Evolutionary conservation across 2,888 invertebrate genomes (phyloP), one percentile per base, ranked within the genome.

Genomic region (Aspidiotus destructor): DNA sequence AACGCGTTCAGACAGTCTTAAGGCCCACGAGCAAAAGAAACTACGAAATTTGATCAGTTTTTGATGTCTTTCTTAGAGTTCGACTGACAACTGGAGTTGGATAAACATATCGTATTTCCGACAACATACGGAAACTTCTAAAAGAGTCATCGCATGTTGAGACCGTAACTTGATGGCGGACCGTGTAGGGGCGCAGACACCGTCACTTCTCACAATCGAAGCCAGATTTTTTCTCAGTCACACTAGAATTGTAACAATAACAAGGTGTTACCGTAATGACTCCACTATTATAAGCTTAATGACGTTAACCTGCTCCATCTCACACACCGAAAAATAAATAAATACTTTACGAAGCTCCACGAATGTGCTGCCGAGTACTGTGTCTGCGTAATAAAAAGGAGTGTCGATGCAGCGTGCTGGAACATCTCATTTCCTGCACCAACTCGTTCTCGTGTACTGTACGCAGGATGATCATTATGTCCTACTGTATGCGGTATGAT

Each of bases 361-460:
- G 28, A 28, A 28, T 28, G 28, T 28, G 5, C 28, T 28, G 28
- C 28, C 28, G 28, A 28, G 11, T 48, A 11, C 3, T 48, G n/a
- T n/a, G 48, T 48, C 48, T 48, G n/a, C 48, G 48, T 48, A 62
- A 62, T 62, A 62, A 62, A 62, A 48, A 52, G 53, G 42, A 62
- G 62, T 44, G 53, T 53, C 62, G 52, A 40, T 40, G 62, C 62
- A 62, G 41, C 62, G 53, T 62, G 53, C 44, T 62, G 62, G 62
- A 62, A 62, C 62, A 62, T 11, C 62, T 62, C 62, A 62, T 62
- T 62, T 62, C 62, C 62, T 62, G 62, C 28, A 62, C 52, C 48
- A 62, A 62, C 62, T 62, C 62, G 62, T 62, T 52, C 53, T 62
- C 15, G 54, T 48, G 41, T 48, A 48, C 61, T 44, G 48, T 48